A percentile compares a stretch with the other conserved stretches of the same genome.
phyloP scores from a whole-genome alignment of 2,797 vertebrate species.

The Cyclura pinguis region DNA sequence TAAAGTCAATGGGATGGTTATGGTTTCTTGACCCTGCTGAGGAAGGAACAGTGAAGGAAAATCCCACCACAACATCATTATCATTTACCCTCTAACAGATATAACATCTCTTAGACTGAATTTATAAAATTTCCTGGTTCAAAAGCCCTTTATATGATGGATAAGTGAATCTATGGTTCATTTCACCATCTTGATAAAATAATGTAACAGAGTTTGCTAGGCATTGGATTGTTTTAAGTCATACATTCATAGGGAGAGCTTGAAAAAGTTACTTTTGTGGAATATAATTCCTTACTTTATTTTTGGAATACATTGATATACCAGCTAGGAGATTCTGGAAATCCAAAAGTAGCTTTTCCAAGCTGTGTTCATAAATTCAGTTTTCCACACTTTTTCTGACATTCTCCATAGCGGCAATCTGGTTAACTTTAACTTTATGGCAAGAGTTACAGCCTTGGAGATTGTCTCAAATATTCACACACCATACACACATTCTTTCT shows the following conservation, averaged over 20 bases:
- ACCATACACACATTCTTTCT: background rate
- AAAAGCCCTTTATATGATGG: background rate
- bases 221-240: background rate
- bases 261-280: too few relatives aligned
- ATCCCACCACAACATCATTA: background rate
- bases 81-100: background rate
- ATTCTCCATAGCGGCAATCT: background rate
- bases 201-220: background rate
- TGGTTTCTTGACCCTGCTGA: background rate
- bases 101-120: background rate
- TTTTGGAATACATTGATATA: too few relatives aligned
- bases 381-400: too few relatives aligned
- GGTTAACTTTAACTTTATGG: too few relatives aligned
- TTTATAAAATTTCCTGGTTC: background rate
- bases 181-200: background rate
- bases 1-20: background rate
- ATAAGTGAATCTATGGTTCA: background rate
- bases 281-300: too few relatives aligned
- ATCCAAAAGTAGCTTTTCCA: too few relatives aligned
- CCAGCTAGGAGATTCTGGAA: too few relatives aligned
- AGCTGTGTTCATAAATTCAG: too few relatives aligned
- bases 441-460: background rate
- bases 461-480: too few relatives aligned
- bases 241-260: too few relatives aligned
- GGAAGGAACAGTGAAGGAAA: background rate